These are phyloP conservation scores for Andrena fulva DNA, from an alignment of 2,888 invertebrate species.

Conservation along the genomic window DNA sequence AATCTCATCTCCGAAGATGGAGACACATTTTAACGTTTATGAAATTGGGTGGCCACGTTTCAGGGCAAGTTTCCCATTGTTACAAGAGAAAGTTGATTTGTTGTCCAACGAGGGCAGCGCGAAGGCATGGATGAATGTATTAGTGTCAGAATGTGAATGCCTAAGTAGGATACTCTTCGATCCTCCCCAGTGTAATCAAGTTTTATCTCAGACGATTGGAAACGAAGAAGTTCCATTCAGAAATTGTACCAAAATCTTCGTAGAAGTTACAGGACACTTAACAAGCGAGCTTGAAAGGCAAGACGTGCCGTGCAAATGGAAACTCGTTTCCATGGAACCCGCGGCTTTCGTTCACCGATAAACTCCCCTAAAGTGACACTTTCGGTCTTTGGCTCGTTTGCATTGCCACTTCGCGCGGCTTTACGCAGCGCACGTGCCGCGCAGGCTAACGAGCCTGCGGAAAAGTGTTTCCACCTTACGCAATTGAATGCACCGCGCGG, in stretches of 20 bases:
- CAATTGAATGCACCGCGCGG: conserved; percentile 17
- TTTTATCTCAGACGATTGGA: background rate
- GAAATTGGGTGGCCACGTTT: conserved; percentile 5
- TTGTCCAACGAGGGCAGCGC: conserved; percentile 24
- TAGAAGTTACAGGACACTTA: background rate
- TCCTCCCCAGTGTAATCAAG: background rate
- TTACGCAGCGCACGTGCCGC: conserved; percentile 3
- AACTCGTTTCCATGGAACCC: background rate
- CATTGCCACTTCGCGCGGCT: conserved; percentile 10
- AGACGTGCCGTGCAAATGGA: background rate
- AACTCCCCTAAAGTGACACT: conserved; percentile 3
- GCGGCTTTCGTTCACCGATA: conserved; percentile 1
- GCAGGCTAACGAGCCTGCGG: background rate
- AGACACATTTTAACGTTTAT: background rate
- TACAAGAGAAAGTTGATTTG: conserved; percentile 43
- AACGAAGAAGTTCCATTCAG: background rate
- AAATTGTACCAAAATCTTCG: background rate
- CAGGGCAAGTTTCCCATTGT: conserved; percentile 32
- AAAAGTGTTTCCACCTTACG: conserved; percentile 27
- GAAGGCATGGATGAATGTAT: conserved; percentile 31
- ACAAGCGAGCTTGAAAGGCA: background rate
- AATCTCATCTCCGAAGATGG: background rate
- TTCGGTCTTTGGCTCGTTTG: conserved; percentile 6
- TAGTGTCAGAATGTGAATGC: conserved; percentile 14
- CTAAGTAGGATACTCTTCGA: background rate